Base-by-base conservation (phyloP, 2,113 vertebrate genomes). In the Hoplias malabaricus region DNA sequence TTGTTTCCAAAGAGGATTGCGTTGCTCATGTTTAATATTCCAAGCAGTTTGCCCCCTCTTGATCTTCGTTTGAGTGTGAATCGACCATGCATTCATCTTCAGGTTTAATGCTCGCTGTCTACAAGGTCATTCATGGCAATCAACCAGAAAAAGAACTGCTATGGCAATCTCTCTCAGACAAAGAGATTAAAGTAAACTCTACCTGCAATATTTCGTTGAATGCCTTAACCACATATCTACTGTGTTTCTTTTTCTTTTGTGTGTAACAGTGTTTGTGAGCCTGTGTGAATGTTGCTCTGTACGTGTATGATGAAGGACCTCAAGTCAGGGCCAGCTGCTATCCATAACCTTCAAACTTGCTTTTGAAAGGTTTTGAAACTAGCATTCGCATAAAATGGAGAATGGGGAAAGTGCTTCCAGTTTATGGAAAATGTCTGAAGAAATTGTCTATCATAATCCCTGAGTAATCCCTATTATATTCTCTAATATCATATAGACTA, bases 1-100 rank as follows among this genome's bases (percentile, higher is more conserved):
- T 95, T 93, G 93, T 98, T 95, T 98, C 93, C 95, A 98, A 98
- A 97, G 96, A 96, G 93, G 93, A 96, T 95, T 90, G 91, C 88
- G 90, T 84, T 87, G 57, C 84, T 82, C 80, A 81, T 82, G 76
- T 84, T 79, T 81, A 21, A 8, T 66, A 33, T 77, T 66, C 53
- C 40, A 59, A 66, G 43, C 48, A 57, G 53, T 46, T 66, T 46
- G 13, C 19, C 84, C 16, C 83, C 81, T 82, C 57, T 53, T 67
- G 56, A 84, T 43, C 34, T 68, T 46, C 69, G 31, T 76, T 80
- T 29, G 16, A 74, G 70, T 84, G 85, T 84, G 76, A 62, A 59
- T 84, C 78, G 73, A 68, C 85, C 75, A 48, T 80, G 80, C 70
- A 75, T 75, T 86, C 83, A 76, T 75, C 34, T 84, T 83, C 48